Evolutionary conservation across 1,140 invertebrate genomes (phyloP).

Genomic region (Paralvinella palmiformis): DNA sequence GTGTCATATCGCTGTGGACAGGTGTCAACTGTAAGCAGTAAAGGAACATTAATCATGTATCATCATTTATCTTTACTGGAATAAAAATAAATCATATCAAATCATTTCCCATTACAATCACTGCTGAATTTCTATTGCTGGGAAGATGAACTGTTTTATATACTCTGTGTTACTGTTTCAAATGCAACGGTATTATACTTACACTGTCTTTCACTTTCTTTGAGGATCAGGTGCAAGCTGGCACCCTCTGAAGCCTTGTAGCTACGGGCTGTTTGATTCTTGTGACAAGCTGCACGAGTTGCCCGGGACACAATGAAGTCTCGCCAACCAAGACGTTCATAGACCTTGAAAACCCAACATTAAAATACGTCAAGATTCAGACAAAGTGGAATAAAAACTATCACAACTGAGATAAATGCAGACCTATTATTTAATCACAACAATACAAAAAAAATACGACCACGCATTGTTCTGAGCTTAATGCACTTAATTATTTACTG

Average conservation of each 20-base stretch:
- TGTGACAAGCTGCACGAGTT: slow-evolving; percentile 81
- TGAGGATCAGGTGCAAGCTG: slow-evolving; percentile 79
- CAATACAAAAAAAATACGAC: no score
- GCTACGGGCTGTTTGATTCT: slow-evolving; percentile 83
- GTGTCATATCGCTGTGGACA: slow-evolving; percentile 47
- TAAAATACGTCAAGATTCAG: no score
- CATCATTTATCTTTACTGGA: not conserved
- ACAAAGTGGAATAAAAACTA: no score
- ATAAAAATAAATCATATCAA: not conserved
- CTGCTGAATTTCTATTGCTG: not conserved
- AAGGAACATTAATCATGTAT: not conserved
- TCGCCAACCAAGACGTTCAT: slow-evolving; percentile 90
- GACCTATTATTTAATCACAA: no score
- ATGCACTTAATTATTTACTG: no score
- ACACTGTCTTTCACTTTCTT: slow-evolving; percentile 81
- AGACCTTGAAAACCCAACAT: no score
- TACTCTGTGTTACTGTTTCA: not conserved
- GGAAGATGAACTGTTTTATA: not conserved
- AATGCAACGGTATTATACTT: slow-evolving; percentile 9
- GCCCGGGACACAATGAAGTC: slow-evolving; percentile 82
- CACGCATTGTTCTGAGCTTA: no score
- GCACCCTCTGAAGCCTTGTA: slow-evolving; percentile 84
- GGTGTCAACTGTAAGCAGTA: slow-evolving; percentile 40
- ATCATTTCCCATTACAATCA: not conserved
- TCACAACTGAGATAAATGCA: no score